phyloP scores from a whole-genome alignment of 2,888 invertebrate species.

The Formica aserva region DNA sequence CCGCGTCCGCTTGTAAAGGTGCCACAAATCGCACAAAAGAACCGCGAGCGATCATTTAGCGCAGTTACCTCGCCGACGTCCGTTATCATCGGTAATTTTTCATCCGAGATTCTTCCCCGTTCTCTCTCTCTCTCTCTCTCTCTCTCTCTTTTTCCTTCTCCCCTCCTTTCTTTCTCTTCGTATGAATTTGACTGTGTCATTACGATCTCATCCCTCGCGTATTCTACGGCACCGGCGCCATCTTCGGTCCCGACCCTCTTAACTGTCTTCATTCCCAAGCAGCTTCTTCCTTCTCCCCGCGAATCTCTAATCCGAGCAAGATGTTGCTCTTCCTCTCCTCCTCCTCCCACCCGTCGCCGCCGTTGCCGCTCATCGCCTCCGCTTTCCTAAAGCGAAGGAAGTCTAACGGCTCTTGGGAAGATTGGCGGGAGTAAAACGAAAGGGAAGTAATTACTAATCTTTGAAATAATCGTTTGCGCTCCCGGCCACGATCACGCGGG shows the following conservation, averaged over 20 bases:
- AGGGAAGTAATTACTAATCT: slow-evolving; percentile 83
- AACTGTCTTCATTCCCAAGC: slow-evolving; percentile 67
- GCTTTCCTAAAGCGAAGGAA: slow-evolving; percentile 54
- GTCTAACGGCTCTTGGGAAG: slow-evolving; percentile 70
- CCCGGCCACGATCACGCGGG: slow-evolving; percentile 27
- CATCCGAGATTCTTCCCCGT: slow-evolving; percentile 62
- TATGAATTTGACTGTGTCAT: slow-evolving; percentile 77
- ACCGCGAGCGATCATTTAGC: slow-evolving; percentile 67
- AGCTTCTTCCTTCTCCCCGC: slow-evolving; percentile 54
- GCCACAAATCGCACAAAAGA: slow-evolving; percentile 57
- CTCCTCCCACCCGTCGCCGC: slow-evolving; percentile 1
- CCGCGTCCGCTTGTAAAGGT: slow-evolving; percentile 47
- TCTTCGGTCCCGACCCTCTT: slow-evolving; percentile 51
- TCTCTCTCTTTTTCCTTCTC: not conserved
- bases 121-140: not conserved
- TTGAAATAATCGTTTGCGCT: slow-evolving; percentile 79
- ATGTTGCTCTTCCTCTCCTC: slow-evolving; percentile 76
- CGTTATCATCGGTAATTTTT: slow-evolving; percentile 73
- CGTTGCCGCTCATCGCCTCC: slow-evolving; percentile 61
- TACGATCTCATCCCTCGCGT: slow-evolving; percentile 63
- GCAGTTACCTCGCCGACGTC: slow-evolving; percentile 58
- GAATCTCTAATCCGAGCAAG: slow-evolving; percentile 83
- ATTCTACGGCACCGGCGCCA: slow-evolving; percentile 66
- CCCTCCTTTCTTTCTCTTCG: slow-evolving; percentile 27
- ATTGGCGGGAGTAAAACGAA: slow-evolving; percentile 76